phyloP scores from a whole-genome alignment of 2,888 invertebrate species.

The Melanophora roralis region DNA sequence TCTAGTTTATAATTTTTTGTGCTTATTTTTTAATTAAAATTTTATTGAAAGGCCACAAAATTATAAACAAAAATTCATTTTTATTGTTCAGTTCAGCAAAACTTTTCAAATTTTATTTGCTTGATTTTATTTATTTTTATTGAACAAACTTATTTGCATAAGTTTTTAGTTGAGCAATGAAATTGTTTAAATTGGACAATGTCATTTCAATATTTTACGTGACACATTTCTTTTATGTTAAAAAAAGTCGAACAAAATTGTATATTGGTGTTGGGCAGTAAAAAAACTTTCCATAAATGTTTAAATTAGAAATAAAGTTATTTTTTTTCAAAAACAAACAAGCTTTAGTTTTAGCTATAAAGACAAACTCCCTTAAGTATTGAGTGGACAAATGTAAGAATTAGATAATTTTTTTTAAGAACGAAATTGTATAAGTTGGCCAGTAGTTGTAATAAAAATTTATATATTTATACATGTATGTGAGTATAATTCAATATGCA shows the following conservation, averaged over 20 bases:
- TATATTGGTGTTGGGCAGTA: too few relatives aligned
- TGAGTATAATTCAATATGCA: too few relatives aligned
- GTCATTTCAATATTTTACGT: slow-evolving; percentile 47
- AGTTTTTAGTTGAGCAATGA: slow-evolving; percentile 4
- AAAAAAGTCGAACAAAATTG: too few relatives aligned
- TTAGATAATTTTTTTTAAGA: too few relatives aligned
- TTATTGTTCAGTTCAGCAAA: slow-evolving; percentile 37
- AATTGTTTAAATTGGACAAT: slow-evolving; percentile 37
- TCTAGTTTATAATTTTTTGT: not conserved
- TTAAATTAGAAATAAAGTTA: not conserved
- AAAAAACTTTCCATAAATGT: not conserved
- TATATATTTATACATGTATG: too few relatives aligned
- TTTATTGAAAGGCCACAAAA: slow-evolving; percentile 37
- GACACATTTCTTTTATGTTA: not conserved
- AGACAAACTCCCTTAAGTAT: too few relatives aligned
- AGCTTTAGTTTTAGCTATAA: too few relatives aligned
- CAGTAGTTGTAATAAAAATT: too few relatives aligned
- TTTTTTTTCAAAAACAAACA: not conserved
- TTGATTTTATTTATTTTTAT: not conserved
- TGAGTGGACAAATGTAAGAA: too few relatives aligned
- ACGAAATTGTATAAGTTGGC: too few relatives aligned
- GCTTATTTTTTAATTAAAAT: slow-evolving; percentile 39
- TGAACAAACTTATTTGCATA: slow-evolving; percentile 27
- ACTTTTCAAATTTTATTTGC: slow-evolving; percentile 28
- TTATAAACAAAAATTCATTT: slow-evolving; percentile 39